phyloP scores from a whole-genome alignment of 1,140 invertebrate species.

The Chymomyza costata region DNA sequence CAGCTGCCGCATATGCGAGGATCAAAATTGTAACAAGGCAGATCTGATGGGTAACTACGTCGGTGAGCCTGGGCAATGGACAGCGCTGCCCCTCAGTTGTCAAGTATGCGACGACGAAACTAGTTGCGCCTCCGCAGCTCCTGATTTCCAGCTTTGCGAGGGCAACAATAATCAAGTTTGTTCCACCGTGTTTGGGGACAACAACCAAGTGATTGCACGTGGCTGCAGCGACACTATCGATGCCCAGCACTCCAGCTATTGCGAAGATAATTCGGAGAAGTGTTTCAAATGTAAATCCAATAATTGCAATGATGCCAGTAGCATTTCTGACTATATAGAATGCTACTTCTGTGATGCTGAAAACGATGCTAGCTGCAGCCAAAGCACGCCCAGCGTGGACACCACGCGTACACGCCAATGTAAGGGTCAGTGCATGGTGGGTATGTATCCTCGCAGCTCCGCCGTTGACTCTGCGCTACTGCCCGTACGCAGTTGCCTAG shows the following conservation, averaged over 20 bases:
- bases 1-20: constrained; percentile 45
- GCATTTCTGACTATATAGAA: constrained; percentile 39
- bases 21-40: constrained; percentile 43
- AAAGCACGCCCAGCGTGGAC: constrained; percentile 16
- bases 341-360: constrained; percentile 63
- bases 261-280: constrained; percentile 34
- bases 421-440: constrained; percentile 54
- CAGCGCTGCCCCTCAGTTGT: constrained; percentile 53
- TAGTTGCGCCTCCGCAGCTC: constrained; percentile 20
- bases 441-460: constrained; percentile 61
- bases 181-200: constrained; percentile 43
- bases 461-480: constrained; percentile 47
- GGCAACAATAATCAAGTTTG: constrained; percentile 62
- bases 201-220: constrained; percentile 37
- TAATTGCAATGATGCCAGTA: constrained; percentile 47
- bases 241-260: constrained; percentile 33
- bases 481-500: constrained; percentile 55
- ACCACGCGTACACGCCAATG: constrained; percentile 43
- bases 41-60: constrained; percentile 40
- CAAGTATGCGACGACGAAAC: constrained; percentile 24
- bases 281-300: constrained; percentile 66
- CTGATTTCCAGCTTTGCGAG: constrained; percentile 29
- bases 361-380: constrained; percentile 23
- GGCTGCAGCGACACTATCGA: constrained; percentile 57
- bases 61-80: constrained; percentile 62